phyloP scores from a whole-genome alignment of 1,140 invertebrate species.

The Batillaria attramentaria region DNA sequence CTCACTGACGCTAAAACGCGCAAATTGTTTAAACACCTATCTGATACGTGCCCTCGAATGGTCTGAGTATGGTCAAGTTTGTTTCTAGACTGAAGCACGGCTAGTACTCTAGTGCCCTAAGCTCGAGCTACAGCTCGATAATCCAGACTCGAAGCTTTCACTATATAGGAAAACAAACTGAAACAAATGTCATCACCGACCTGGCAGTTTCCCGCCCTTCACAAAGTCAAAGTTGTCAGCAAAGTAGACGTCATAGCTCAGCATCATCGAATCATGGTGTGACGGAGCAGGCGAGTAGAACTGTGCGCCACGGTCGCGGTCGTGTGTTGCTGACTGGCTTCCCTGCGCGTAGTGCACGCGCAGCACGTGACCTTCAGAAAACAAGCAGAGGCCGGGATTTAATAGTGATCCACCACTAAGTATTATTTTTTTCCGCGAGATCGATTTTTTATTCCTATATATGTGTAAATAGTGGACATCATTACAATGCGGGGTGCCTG shows the following conservation, averaged over 20 bases:
- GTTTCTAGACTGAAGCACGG: too few species aligned
- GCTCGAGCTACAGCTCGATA: too few species aligned
- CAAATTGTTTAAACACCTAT: too few species aligned
- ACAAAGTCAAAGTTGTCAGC: conserved; percentile 48
- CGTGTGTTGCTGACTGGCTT: conserved; percentile 27
- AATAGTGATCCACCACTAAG: background rate
- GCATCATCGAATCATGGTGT: conserved; percentile 25
- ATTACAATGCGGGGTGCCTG: background rate
- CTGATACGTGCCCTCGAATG: too few species aligned
- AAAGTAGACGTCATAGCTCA: conserved; percentile 55
- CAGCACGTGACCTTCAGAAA: conserved; percentile 18
- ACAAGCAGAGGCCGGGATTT: background rate
- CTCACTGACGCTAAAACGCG: too few species aligned
- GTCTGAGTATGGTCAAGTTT: too few species aligned
- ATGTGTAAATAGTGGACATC: background rate
- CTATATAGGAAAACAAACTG: conserved; percentile 26
- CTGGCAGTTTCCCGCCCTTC: conserved; percentile 58
- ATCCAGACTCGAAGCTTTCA: too few species aligned
- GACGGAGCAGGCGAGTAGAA: conserved; percentile 41
- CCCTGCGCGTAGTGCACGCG: conserved; percentile 38
- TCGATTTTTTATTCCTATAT: background rate
- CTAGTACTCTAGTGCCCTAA: too few species aligned
- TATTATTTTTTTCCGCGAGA: background rate
- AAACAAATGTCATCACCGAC: conserved; percentile 40
- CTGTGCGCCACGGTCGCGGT: conserved; percentile 37